Base-by-base conservation (phyloP, 2,797 vertebrate species). In the Melanotaenia nigrans region DNA sequence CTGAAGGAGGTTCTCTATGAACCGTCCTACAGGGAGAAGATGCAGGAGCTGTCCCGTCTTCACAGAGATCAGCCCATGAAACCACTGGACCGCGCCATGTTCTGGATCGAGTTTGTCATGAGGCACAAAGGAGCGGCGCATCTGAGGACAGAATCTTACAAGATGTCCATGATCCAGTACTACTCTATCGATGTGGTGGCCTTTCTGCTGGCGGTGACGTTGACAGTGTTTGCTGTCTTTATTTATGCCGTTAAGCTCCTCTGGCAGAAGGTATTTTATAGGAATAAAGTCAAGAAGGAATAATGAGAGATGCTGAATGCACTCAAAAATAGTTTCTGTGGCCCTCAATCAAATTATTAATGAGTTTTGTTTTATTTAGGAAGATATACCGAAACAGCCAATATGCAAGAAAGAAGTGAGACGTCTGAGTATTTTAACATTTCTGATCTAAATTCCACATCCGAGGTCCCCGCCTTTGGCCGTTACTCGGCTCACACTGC, bases 81-180 rank as follows among this genome's bases (percentile, higher is more conserved):
- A 61, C 88, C 92, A 0, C 32, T 92, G 83, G 88, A 90, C 59
- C 68, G 14, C 0, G 92, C 92, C 63, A 83, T 88, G 30, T 93
- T 92, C 81, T 93, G 92, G 92, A 91, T 92, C 6, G 91, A 93
- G 89, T 93, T 87, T 42, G 88, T 90, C 67, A 92, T 92, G 81
- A 90, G 90, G 58, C 81, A 92, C 71, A 90, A 89, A 71, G 90
- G 90, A 54, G 90, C 90, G 0, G 32, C 78, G 1, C 90, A 92
- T 71, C 67, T 92, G 1, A 73, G 79, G 49, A 89, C 90, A 0
- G 85, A 91, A 54, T 91, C 90, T 4, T 91, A 89, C 79, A 90
- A 82, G 79, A 87, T 90, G 89, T 84, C 89, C 20, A 70, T 0
- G 0, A 67, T 91, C 60, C 86, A 88, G 76, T 92, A 92, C 70